Base-by-base conservation (phyloP, 2,113 vertebrate species). In the Synchiropus splendidus region DNA sequence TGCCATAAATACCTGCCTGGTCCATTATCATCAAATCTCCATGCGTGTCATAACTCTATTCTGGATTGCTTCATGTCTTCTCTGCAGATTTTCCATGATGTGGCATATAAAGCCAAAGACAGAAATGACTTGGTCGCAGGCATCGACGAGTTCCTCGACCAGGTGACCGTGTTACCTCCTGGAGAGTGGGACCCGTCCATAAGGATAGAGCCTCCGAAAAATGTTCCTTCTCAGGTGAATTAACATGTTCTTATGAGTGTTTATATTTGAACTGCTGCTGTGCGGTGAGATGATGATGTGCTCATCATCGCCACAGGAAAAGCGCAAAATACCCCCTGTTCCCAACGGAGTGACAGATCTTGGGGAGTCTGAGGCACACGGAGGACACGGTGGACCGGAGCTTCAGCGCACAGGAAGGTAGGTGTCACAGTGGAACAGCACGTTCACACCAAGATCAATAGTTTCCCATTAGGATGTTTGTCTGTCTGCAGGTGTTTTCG, bases 161-260 rank as follows among this genome's bases (percentile, higher is more conserved):
- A 99, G 58, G 95, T 99, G 62, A 99, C 94, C 2, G 95, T 99
- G 58, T 83, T 99, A 10, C 95, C 94, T 36, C 95, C 95, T n/a
- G 95, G 95, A 67, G 95, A 99, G 70, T 98, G 95, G 95, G 95
- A 98, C 59, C 95, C 95, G 58, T 92, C 92, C 42, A 99, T 99
- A 73, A 84, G 95, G 70, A 99, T 99, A 88, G 95, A 99, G 48
- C 95, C 95, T 53, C 95, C 95, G 39, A 99, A 99, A 82, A 99
- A 94, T 21, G 94, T 99, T 58, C 95, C 95, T 32, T 98, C 95
- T 75, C 95, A 99, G 91, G 95, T 97, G 34, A 64, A 27, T 1
- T 18, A 8, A 27, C 8, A 27, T 27, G n/a, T n/a, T n/a, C n/a
- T 27, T 27, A 27, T 27, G 21, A n/a, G n/a, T 27, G 21, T 27